phyloP scores from a whole-genome alignment of 2,888 invertebrate species.

The Tryphoninae sp. region DNA sequence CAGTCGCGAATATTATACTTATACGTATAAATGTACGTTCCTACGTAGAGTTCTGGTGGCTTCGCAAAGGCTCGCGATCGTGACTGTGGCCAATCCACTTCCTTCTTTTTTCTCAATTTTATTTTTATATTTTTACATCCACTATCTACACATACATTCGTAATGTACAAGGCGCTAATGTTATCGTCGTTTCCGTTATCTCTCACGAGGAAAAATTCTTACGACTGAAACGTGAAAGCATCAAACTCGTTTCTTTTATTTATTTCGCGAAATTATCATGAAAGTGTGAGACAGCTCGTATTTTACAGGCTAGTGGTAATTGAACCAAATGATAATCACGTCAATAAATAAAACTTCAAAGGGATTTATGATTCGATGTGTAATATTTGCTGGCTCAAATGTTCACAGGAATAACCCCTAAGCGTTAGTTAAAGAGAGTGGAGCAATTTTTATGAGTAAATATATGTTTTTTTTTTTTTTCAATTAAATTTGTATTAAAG shows the following conservation, averaged over 20 bases:
- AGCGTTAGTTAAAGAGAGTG: constrained; percentile 1
- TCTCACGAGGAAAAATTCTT: not conserved
- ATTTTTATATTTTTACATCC: constrained; percentile 64
- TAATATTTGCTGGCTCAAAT: not conserved
- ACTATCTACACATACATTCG: constrained; percentile 48
- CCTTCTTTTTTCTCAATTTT: constrained; percentile 39
- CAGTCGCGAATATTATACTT: constrained; percentile 32
- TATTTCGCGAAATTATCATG: constrained; percentile 62
- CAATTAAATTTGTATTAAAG: constrained; percentile 2
- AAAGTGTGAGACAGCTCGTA: constrained; percentile 30
- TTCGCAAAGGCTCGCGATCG: constrained; percentile 35
- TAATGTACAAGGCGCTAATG: constrained; percentile 50
- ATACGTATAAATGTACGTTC: not conserved
- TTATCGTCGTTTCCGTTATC: constrained; percentile 62
- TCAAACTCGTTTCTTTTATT: not conserved
- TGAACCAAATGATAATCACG: not conserved
- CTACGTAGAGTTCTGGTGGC: not conserved
- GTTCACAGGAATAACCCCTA: not conserved
- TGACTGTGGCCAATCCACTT: constrained; percentile 30
- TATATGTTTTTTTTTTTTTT: not conserved
- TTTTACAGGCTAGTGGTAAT: not conserved
- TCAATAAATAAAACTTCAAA: not conserved
- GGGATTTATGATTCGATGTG: not conserved
- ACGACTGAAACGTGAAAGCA: not conserved
- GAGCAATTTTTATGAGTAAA: not conserved